Conservation (phyloP, 2,113 vertebrate genomes). For the Thermophis baileyi region DNA sequence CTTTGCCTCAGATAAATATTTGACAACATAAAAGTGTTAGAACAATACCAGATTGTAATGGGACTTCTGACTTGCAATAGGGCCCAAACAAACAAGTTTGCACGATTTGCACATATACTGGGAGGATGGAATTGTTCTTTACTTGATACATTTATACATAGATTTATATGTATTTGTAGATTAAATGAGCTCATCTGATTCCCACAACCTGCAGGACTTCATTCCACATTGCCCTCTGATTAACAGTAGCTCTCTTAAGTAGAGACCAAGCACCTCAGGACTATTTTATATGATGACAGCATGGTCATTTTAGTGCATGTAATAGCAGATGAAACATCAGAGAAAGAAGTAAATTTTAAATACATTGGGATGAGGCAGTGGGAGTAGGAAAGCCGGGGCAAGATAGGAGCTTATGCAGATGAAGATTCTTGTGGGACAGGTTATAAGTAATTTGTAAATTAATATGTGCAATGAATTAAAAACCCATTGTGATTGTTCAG, state of each 20-base stretch:
- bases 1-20: constrained; percentile 38
- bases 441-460: not conserved
- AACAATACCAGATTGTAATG: constrained; percentile 22
- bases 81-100: constrained; percentile 30
- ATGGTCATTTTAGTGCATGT: not conserved
- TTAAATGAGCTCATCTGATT: not conserved
- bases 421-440: not conserved
- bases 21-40: constrained; percentile 4
- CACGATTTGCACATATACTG: constrained; percentile 16
- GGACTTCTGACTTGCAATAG: constrained; percentile 7
- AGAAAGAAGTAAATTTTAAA: not conserved
- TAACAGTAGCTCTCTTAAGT: not conserved
- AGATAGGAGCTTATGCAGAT: not conserved
- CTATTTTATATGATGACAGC: not conserved
- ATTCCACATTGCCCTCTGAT: not conserved
- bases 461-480: not conserved
- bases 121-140: not conserved
- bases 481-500: not conserved
- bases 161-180: not conserved
- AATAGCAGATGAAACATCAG: not conserved
- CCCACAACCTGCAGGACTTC: not conserved
- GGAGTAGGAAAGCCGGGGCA: not conserved
- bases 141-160: constrained; percentile 25
- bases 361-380: not conserved
- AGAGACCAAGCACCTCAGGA: not conserved